phyloP scores from a whole-genome alignment of 2,113 vertebrate genomes.

The Calonectris borealis region DNA sequence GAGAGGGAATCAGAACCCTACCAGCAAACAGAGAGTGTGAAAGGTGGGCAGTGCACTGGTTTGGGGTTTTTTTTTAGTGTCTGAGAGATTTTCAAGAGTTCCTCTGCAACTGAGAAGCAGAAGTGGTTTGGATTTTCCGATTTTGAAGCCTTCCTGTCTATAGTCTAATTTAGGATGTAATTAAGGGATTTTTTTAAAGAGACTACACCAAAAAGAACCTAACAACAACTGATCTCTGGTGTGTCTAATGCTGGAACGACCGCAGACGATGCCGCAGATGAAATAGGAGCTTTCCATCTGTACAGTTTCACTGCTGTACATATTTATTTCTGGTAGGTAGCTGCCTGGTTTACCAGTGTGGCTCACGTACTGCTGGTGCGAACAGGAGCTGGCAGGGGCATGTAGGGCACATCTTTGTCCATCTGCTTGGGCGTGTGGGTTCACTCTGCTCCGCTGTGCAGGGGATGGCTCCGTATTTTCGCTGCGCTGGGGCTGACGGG shows the following conservation, averaged over 20 bases:
- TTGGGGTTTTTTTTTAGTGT: neutral
- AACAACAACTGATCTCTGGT: neutral
- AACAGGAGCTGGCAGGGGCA: neutral
- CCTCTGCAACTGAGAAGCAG: neutral
- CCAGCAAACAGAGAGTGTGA: neutral
- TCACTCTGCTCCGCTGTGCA: neutral
- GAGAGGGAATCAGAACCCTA: neutral
- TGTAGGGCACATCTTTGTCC: neutral
- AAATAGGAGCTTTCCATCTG: neutral
- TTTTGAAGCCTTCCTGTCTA: neutral
- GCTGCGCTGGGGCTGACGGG: no score
- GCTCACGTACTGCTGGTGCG: neutral
- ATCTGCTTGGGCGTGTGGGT: neutral
- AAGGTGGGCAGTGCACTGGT: neutral
- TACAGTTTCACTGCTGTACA: neutral
- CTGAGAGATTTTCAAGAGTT: neutral
- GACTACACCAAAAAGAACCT: neutral
- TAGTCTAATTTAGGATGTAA: neutral
- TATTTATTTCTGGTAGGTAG: neutral
- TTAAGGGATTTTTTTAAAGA: neutral
- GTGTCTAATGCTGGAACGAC: neutral
- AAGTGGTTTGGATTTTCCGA: conserved; percentile 5
- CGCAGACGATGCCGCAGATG: neutral
- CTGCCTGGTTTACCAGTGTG: neutral
- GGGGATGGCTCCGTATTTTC: neutral